Evolutionary conservation across 2,888 invertebrate genomes (phyloP).

Genomic region (Andricus quercusramuli): DNA sequence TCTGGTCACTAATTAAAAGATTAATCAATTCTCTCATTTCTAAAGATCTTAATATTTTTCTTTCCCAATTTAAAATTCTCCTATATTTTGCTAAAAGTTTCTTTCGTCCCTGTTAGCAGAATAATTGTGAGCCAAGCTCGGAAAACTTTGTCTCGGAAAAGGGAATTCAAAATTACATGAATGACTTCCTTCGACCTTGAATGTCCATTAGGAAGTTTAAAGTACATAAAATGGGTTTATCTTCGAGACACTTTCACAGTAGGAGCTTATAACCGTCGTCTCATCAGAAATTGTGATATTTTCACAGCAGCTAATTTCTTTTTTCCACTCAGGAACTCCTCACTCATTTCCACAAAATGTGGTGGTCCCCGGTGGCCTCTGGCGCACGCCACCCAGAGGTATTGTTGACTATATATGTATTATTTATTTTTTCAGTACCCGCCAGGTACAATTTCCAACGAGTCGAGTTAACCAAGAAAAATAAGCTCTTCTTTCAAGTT

Average conservation of each 20-base stretch:
- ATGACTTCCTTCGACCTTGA: conserved; percentile 11
- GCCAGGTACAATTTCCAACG: conserved; percentile 46
- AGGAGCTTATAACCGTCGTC: neutral
- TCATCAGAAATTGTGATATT: conserved; percentile 26
- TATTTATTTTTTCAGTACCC: conserved; percentile 40
- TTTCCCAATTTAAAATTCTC: too few relatives aligned
- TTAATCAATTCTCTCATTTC: too few relatives aligned
- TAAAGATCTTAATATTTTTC: too few relatives aligned
- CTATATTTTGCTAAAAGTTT: neutral
- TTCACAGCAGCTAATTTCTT: conserved; percentile 23
- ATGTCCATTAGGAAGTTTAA: conserved; percentile 34
- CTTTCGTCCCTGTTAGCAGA: neutral
- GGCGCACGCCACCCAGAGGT: neutral
- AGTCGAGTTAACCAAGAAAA: conserved; percentile 60
- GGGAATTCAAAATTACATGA: conserved; percentile 14
- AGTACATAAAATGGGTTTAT: conserved; percentile 26
- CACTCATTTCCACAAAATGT: conserved; percentile 15
- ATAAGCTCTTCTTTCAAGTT: conserved; percentile 54
- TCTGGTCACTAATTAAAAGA: too few relatives aligned
- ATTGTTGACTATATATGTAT: neutral
- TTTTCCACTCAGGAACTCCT: neutral
- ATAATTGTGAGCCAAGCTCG: neutral
- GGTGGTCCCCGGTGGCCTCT: neutral
- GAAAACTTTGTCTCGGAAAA: conserved; percentile 3
- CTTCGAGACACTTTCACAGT: neutral